Conservation (phyloP, 2,797 vertebrate genomes). For the Scarus forsteni region DNA sequence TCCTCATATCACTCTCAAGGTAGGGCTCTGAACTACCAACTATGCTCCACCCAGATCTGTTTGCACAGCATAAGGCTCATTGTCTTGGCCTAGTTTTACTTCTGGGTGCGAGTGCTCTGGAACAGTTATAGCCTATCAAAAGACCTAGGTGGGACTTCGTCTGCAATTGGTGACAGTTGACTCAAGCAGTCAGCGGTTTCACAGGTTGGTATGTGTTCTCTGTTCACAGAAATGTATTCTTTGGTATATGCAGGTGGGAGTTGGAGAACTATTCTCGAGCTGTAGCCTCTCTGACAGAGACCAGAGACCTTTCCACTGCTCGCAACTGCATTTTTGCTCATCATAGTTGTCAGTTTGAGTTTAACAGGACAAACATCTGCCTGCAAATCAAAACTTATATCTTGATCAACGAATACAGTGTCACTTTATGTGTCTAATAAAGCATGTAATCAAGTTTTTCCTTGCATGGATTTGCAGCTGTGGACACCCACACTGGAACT, state of each 20-base stretch:
- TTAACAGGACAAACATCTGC: neutral
- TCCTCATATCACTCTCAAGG: neutral
- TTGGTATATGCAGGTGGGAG: conserved; percentile 11
- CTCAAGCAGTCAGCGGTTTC: conserved; percentile 5
- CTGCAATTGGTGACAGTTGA: neutral
- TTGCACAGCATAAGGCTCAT: neutral
- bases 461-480: too few relatives aligned
- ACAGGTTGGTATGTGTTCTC: conserved; percentile 24
- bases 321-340: conserved; percentile 1
- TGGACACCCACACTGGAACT: too few relatives aligned
- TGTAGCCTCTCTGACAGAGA: conserved; percentile 16
- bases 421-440: too few relatives aligned
- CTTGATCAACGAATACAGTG: neutral
- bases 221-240: conserved; percentile 18
- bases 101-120: conserved; percentile 6
- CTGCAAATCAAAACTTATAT: neutral
- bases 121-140: conserved; percentile 7
- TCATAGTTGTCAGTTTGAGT: neutral
- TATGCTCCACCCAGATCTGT: conserved; percentile 33
- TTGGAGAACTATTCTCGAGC: neutral
- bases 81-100: neutral
- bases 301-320: neutral
- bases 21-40: neutral
- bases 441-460: too few relatives aligned
- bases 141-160: conserved; percentile 11